These are phyloP conservation scores for Enteromius argenteus DNA, from an alignment of 2,797 vertebrate genomes.

Conservation along the genomic window DNA sequence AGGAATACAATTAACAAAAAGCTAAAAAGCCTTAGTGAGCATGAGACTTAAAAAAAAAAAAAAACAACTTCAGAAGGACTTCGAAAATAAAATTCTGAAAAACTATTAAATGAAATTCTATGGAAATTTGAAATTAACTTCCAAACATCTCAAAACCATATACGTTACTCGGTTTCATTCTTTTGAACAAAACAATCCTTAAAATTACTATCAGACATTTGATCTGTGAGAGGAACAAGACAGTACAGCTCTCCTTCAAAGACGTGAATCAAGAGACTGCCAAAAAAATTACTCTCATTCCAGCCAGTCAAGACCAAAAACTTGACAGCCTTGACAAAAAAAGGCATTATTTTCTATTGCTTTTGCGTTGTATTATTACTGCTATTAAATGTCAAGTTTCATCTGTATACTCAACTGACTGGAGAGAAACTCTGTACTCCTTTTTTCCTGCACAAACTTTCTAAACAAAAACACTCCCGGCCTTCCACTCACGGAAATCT, in stretches of 20 bases:
- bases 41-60: not conserved
- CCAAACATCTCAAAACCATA: not conserved
- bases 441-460: not conserved
- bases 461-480: not conserved
- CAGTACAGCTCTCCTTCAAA: conserved; percentile 1
- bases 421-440: not conserved
- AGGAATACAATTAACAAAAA: too few relatives aligned
- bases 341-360: conserved; percentile 16
- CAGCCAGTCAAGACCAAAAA: not conserved
- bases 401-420: not conserved
- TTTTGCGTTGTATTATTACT: not conserved
- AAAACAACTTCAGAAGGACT: too few relatives aligned
- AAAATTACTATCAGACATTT: conserved; percentile 10
- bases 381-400: not conserved
- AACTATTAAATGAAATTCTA: not conserved
- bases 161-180: not conserved
- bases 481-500: conserved; percentile 26
- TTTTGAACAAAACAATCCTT: conserved; percentile 3
- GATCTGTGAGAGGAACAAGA: not conserved
- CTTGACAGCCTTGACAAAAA: conserved; percentile 37
- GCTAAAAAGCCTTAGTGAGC: not conserved
- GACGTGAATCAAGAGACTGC: not conserved
- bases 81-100: not conserved
- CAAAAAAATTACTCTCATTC: not conserved
- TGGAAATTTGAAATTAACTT: not conserved